These are phyloP conservation scores for Poecilus cupreus DNA, from an alignment of 2,888 invertebrate genomes.

Conservation along the genomic window DNA sequence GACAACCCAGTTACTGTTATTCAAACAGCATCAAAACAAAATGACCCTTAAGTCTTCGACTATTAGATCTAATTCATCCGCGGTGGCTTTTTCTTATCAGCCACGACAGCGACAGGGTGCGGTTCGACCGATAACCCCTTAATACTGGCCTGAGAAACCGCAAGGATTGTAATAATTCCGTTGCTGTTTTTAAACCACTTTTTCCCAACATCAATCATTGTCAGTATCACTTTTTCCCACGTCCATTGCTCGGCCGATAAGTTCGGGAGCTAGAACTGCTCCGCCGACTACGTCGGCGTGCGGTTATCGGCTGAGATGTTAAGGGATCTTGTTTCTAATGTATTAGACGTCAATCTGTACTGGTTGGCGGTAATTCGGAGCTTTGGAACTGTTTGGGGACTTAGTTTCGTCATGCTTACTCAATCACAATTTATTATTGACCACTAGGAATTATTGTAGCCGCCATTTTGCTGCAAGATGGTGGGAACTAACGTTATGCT, in stretches of 20 bases:
- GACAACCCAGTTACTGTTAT: constrained; percentile 6
- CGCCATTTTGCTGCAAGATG: too few species aligned
- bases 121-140: constrained; percentile 19
- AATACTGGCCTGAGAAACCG: constrained; percentile 1
- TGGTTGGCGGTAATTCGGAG: constrained; percentile 35
- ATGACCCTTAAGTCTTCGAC: constrained; percentile 1
- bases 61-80: constrained; percentile 14
- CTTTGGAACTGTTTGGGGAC: neutral
- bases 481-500: too few species aligned
- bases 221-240: constrained; percentile 56
- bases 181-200: constrained; percentile 54
- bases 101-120: constrained; percentile 34
- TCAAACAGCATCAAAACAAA: constrained; percentile 14
- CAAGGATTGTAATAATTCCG: constrained; percentile 50
- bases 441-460: too few species aligned
- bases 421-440: too few species aligned
- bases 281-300: neutral
- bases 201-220: constrained; percentile 56
- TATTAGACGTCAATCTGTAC: constrained; percentile 53
- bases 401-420: neutral
- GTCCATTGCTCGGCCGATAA: constrained; percentile 38
- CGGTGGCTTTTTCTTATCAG: constrained; percentile 22
- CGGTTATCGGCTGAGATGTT: constrained; percentile 3
- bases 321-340: constrained; percentile 43
- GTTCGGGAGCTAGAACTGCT: constrained; percentile 5